Base-by-base conservation (phyloP, 2,888 invertebrate genomes). In the Paralinhomoeus sp. region DNA sequence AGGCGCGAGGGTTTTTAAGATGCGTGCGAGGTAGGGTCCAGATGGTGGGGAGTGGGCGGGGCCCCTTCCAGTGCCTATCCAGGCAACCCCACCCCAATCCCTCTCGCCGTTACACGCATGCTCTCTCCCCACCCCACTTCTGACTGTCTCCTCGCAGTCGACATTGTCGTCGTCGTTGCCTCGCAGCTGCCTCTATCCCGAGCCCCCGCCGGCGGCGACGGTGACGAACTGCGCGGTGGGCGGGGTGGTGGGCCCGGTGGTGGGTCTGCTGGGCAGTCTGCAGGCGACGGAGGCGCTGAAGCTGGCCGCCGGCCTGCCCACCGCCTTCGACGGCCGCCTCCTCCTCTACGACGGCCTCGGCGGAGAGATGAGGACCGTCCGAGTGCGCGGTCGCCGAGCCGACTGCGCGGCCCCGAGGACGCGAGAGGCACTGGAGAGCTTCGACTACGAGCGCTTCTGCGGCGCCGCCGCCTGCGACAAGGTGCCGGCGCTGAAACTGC, bases 261-360 rank as follows among this genome's bases (percentile, higher is more conserved):
- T 56, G 0, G 97, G 93, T 1, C 72, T 77, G 1, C 85, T 97
- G 55, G 97, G 93, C 45, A 74, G 78, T 0, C 63, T 97, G 21
- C 91, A 97, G 53, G 89, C 93, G 0, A 61, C 91, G 45, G 93
- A 97, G 67, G 75, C 80, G 0, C 75, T 97, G 20, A 93, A 97
- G 65, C 72, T 89, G 33, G 69, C 80, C 21, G 65, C 77, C 1
- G 73, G 75, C 1, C 61, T n/a, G n/a, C n/a, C n/a, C n/a, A n/a
- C n/a, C n/a, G n/a, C n/a, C n/a, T n/a, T n/a, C n/a, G n/a, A n/a
- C n/a, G n/a, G n/a, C n/a, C n/a, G n/a, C n/a, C n/a, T n/a, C n/a
- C 73, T 5, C 75, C 74, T 44, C 72, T 76, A 33, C 69, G n/a
- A n/a, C n/a, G n/a, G n/a, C n/a, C n/a, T n/a, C n/a, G n/a, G n/a